A percentile compares a stretch with the other conserved stretches of the same genome.
phyloP scores from a whole-genome alignment of 2,888 invertebrate genomes.

The Emmelina monodactyla region DNA sequence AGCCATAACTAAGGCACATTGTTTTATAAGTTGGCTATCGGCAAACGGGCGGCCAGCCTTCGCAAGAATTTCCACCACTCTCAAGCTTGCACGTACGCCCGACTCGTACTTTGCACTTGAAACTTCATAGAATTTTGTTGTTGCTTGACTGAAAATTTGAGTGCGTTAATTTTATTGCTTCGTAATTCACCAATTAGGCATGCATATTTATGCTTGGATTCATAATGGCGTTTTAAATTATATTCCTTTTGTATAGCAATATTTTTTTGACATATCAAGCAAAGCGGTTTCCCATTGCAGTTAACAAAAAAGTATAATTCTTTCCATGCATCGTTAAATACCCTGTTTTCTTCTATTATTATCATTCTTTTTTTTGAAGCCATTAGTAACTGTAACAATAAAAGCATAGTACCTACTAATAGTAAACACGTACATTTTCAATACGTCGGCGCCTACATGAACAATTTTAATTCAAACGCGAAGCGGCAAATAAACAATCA shows the following conservation, averaged over 20 bases:
- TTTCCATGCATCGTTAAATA: conserved; percentile 2
- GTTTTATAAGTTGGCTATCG: conserved; percentile 10
- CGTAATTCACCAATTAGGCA: neutral
- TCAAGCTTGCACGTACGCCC: conserved; percentile 1
- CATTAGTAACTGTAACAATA: neutral
- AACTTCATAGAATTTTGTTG: conserved; percentile 6
- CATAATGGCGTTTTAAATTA: conserved; percentile 8
- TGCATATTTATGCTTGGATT: conserved; percentile 1
- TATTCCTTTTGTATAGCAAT: conserved; percentile 6
- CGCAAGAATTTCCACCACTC: conserved; percentile 9
- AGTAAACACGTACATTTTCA: neutral
- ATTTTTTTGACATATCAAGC: conserved; percentile 9
- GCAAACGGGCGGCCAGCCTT: conserved; percentile 9
- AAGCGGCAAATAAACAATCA: neutral
- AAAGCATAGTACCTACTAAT: neutral
- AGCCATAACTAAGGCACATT: conserved; percentile 8
- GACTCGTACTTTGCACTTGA: neutral
- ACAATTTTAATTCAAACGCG: neutral
- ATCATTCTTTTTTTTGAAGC: conserved; percentile 2
- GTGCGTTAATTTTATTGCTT: conserved; percentile 7
- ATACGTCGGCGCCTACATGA: neutral
- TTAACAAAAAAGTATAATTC: conserved; percentile 7
- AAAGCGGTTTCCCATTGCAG: conserved; percentile 9
- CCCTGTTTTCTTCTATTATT: conserved; percentile 3
- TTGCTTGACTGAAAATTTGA: conserved; percentile 7